phyloP scores from a whole-genome alignment of 2,888 invertebrate genomes.

The Aphodius sticticus region DNA sequence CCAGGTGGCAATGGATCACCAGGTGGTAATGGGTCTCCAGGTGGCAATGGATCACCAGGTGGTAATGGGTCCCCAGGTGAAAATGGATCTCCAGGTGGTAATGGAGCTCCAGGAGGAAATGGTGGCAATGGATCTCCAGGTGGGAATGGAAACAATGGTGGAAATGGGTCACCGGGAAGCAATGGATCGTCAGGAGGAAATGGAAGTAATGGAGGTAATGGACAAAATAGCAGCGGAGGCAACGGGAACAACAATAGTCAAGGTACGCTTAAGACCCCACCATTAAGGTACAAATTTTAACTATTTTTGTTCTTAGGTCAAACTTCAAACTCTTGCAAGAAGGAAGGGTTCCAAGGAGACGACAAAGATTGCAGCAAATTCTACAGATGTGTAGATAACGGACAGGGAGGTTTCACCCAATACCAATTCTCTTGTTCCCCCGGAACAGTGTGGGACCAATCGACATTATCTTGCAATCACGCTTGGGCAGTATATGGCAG shows the following conservation, averaged over 20 bases:
- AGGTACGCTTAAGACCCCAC: conserved; percentile 1
- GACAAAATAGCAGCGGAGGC: background rate
- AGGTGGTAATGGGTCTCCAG: conserved; percentile 27
- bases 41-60: conserved; percentile 34
- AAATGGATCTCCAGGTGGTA: conserved; percentile 27
- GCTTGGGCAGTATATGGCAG: conserved; percentile 64
- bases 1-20: background rate
- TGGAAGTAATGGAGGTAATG: conserved; percentile 5
- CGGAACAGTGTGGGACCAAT: conserved; percentile 81
- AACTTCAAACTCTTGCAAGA: conserved; percentile 58
- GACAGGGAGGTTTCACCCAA: conserved; percentile 47
- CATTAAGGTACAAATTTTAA: conserved; percentile 54
- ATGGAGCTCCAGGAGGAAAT: conserved; percentile 34
- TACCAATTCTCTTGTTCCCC: conserved; percentile 77
- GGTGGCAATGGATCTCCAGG: conserved; percentile 48
- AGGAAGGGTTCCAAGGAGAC: conserved; percentile 77
- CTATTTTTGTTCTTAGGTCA: background rate
- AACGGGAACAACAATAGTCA: background rate
- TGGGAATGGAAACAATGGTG: conserved; percentile 33
- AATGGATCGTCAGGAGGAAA: conserved; percentile 24
- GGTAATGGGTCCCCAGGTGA: conserved; percentile 33
- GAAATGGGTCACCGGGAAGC: conserved; percentile 31
- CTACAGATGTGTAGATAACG: conserved; percentile 76
- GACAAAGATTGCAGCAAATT: conserved; percentile 75
- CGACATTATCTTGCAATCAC: conserved; percentile 75